Evolutionary conservation across 2,888 invertebrate genomes (phyloP).

Genomic region (Tanypteryx hageni): DNA sequence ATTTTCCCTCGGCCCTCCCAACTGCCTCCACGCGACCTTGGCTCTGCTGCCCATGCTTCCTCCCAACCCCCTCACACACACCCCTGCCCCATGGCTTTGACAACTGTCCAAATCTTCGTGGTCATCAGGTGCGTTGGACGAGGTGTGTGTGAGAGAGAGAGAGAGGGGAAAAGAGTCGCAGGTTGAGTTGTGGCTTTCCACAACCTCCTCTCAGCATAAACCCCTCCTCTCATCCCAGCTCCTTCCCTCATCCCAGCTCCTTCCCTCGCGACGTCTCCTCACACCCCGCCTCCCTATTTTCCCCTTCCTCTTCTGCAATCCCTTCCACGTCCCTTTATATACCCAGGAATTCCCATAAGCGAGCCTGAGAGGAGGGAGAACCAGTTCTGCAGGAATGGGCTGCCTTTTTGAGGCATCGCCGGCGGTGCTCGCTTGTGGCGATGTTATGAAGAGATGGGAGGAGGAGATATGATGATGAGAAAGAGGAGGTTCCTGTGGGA

Average conservation of each 20-base stretch:
- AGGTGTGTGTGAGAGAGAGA: too few relatives aligned
- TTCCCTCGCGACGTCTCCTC: too few relatives aligned
- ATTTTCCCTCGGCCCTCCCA: not conserved
- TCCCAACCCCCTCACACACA: not conserved
- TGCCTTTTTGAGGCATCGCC: slow-evolving; percentile 26
- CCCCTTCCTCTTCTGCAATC: not conserved
- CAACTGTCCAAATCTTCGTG: slow-evolving; percentile 51
- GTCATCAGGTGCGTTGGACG: slow-evolving; percentile 40
- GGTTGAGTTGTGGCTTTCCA: not conserved
- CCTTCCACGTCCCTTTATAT: not conserved
- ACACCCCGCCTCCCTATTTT: not conserved
- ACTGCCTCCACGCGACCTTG: slow-evolving; percentile 34
- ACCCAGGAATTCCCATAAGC: not conserved
- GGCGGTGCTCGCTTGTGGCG: not conserved
- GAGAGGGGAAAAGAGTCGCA: not conserved
- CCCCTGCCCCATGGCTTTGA: not conserved
- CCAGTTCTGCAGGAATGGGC: slow-evolving; percentile 17
- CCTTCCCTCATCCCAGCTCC: too few relatives aligned
- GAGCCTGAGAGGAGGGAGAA: not conserved
- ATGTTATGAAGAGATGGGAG: not conserved
- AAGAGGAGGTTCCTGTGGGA: not conserved
- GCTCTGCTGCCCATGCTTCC: not conserved
- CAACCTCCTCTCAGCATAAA: not conserved
- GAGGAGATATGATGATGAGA: not conserved
- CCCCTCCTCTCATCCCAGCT: too few relatives aligned